Percentiles rank a stretch among this genome's conserved stretches.
These are phyloP conservation scores for Cavia aperea DNA, from an alignment of 2,113 vertebrate genomes.

Conservation along the genomic window DNA sequence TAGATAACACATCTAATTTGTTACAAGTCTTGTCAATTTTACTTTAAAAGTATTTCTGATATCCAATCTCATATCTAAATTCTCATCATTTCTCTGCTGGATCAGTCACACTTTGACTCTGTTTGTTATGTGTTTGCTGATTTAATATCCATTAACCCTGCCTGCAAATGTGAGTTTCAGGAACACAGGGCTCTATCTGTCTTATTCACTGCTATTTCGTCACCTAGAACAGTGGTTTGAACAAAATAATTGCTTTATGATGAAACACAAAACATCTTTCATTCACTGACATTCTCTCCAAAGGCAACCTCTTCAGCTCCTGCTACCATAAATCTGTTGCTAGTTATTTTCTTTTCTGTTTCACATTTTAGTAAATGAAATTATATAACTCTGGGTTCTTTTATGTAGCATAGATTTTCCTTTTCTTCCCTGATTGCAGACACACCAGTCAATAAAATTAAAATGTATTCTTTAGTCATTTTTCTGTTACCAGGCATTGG, in stretches of 20 bases:
- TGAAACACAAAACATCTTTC: not conserved
- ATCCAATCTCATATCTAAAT: not conserved
- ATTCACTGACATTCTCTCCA: not conserved
- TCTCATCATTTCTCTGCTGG: not conserved
- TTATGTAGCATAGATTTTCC: not conserved
- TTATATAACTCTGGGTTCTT: not conserved
- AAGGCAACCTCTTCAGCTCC: not conserved
- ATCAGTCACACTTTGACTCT: not conserved
- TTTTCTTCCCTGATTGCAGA: not conserved
- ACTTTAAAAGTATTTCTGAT: not conserved
- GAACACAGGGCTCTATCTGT: not conserved
- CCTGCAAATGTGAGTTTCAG: not conserved
- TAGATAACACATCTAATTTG: not conserved
- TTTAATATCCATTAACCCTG: not conserved
- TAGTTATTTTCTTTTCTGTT: not conserved
- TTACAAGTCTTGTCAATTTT: not conserved
- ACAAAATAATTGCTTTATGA: not conserved
- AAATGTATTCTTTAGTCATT: not conserved
- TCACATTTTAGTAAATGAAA: slow-evolving; percentile 11
- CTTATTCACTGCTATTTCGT: not conserved
- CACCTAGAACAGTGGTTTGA: not conserved
- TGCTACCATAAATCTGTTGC: not conserved
- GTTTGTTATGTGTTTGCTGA: not conserved
- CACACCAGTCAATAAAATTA: not conserved
- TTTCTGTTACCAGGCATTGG: not conserved